Evolutionary conservation across 1,140 invertebrate species (phyloP).

Genomic region (Aleiodes sp.): DNA sequence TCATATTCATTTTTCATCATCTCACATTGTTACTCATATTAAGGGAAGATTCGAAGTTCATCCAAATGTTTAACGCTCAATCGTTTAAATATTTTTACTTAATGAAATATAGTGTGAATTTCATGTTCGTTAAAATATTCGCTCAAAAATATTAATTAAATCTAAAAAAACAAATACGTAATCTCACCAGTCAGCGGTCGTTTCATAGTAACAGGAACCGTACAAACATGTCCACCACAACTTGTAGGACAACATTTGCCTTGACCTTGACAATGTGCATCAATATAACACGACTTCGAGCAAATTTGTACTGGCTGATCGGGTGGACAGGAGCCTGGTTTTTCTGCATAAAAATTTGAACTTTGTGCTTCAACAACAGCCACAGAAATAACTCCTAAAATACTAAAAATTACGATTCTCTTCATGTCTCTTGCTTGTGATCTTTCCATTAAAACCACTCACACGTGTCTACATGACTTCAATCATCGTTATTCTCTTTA

Average conservation of each 20-base stretch:
- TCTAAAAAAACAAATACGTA: neutral
- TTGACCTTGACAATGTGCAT: constrained; percentile 52
- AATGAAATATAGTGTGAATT: neutral
- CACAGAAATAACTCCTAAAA: neutral
- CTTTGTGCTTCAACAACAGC: constrained; percentile 2
- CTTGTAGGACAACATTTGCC: constrained; percentile 67
- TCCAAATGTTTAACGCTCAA: too few species aligned
- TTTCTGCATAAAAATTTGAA: constrained; percentile 38
- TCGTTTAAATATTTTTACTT: constrained; percentile 18
- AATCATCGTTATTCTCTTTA: neutral
- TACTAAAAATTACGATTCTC: neutral
- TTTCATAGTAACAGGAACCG: constrained; percentile 62
- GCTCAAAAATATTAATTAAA: constrained; percentile 10
- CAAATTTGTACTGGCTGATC: constrained; percentile 53
- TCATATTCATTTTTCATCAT: too few species aligned
- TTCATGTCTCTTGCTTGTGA: neutral
- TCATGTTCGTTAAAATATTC: too few species aligned
- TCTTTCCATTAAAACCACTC: neutral
- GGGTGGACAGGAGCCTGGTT: constrained; percentile 58
- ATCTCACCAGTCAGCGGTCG: constrained; percentile 37
- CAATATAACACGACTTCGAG: constrained; percentile 48
- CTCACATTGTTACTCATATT: too few species aligned
- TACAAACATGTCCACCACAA: constrained; percentile 68
- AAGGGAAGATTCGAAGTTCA: too few species aligned
- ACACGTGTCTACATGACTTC: neutral